These are phyloP conservation scores for Atta colombica DNA, from an alignment of 1,140 invertebrate species.

Conservation along the genomic window DNA sequence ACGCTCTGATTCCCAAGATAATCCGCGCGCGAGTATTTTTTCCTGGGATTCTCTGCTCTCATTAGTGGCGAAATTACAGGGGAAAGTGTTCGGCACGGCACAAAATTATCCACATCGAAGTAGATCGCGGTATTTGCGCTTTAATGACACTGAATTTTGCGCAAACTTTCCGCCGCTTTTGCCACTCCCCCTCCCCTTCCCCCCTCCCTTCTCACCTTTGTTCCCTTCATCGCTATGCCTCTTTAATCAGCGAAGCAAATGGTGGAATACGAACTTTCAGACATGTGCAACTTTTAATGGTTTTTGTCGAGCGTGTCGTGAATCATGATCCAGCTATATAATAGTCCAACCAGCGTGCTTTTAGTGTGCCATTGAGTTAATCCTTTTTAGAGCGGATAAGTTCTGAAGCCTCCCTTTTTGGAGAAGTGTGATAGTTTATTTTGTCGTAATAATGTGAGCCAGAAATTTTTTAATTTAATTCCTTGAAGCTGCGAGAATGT, in stretches of 20 bases:
- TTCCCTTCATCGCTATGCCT: neutral
- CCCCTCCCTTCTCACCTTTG: neutral
- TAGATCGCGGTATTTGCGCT: constrained; percentile 40
- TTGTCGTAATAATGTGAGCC: neutral
- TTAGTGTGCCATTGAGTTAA: constrained; percentile 36
- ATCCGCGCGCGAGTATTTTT: neutral
- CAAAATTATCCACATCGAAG: constrained; percentile 59
- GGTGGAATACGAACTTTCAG: constrained; percentile 46
- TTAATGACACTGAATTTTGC: constrained; percentile 46
- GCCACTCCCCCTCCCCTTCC: neutral
- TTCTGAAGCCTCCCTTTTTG: neutral
- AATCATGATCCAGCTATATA: constrained; percentile 22
- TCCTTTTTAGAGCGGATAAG: constrained; percentile 15
- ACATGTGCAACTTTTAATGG: constrained; percentile 69
- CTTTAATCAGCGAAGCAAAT: constrained; percentile 51
- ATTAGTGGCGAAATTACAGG: constrained; percentile 66
- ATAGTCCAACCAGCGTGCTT: neutral
- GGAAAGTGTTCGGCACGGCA: constrained; percentile 32
- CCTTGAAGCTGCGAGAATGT: neutral
- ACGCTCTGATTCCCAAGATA: constrained; percentile 44
- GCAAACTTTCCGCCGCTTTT: constrained; percentile 58
- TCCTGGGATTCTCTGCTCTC: constrained; percentile 16
- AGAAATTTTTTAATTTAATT: neutral
- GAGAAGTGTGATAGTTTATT: neutral
- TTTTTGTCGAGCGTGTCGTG: constrained; percentile 65